phyloP scores from a whole-genome alignment of 2,888 invertebrate genomes.

The Leptarthrus brevirostris region DNA sequence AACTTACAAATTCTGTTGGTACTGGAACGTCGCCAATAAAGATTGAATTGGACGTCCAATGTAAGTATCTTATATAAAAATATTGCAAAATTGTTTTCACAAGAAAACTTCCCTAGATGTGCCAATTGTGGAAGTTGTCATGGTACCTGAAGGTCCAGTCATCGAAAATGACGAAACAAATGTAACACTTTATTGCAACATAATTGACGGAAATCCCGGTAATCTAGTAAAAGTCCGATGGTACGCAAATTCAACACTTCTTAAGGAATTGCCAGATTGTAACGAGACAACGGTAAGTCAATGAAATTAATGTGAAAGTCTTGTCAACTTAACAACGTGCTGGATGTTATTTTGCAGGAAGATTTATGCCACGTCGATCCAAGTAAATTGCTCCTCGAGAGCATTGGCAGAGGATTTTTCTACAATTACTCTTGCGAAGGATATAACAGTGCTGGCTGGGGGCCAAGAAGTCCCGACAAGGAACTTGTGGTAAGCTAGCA shows the following conservation, averaged over 20 bases:
- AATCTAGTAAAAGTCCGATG: constrained; percentile 81
- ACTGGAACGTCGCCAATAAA: constrained; percentile 78
- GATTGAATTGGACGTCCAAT: constrained; percentile 82
- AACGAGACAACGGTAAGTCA: constrained; percentile 58
- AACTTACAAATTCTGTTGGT: constrained; percentile 83
- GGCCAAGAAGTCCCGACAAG: constrained; percentile 79
- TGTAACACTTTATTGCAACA: constrained; percentile 84
- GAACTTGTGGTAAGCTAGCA: constrained; percentile 79
- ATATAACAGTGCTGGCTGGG: constrained; percentile 90
- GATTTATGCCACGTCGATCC: constrained; percentile 88
- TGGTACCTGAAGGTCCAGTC: constrained; percentile 82
- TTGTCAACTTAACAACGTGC: constrained; percentile 13
- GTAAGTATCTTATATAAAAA: constrained; percentile 71
- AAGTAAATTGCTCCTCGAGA: constrained; percentile 83
- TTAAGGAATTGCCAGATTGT: constrained; percentile 89
- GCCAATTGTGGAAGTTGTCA: constrained; percentile 80
- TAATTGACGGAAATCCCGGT: constrained; percentile 82
- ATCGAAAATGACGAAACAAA: constrained; percentile 82
- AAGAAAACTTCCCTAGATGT: constrained; percentile 71
- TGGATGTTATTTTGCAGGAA: constrained; percentile 57
- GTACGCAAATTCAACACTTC: constrained; percentile 84
- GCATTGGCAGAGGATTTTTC: constrained; percentile 88
- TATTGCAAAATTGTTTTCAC: background rate
- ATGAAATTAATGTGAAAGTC: constrained; percentile 60
- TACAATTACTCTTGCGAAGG: constrained; percentile 96